Evolutionary conservation across 2,888 invertebrate genomes (phyloP), one percentile per base, ranked within the genome.

Genomic region (Campoplex nolae): DNA sequence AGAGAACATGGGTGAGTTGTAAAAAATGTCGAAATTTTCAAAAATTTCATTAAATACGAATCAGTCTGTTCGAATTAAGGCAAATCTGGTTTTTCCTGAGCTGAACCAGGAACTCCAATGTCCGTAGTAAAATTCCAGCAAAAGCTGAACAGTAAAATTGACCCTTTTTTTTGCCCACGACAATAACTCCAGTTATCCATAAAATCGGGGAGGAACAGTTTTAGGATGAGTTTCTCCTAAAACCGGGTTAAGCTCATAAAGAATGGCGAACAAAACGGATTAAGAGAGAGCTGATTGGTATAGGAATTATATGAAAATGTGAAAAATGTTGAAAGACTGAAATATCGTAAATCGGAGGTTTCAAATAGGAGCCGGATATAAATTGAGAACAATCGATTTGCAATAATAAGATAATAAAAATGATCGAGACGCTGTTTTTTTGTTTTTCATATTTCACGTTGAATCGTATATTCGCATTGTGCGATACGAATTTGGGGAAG

Each of bases 351-450:
- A 65, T 65, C 42, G 51, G 42, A 23, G 54, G 16, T 2, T 68
- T 45, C 45, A 9, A 45, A 9, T 38, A 18, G 65, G 28, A 62
- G n/a, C 16, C 62, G 62, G 42, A 56, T 75, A 58, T 56, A 23
- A 23, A 23, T 58, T 62, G 28, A 32, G 7, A 65, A 67, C 65
- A 51, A 77, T 67, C 76, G 65, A 48, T 54, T 23, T 28, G 65
- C 6, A 77, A 65, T 65, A n/a, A 48, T 48, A 18, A 65, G 48
- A 48, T 45, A 45, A 62, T 51, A 48, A 42, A 23, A 76, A 48
- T 68, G 54, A 78, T 54, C 11, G 48, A 38, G 35, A 51, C 1
- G 9, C 28, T 45, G 4, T 35, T 67, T 78, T 38, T 42, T 23
- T 38, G 38, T 54, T 51, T 3, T 6, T 13, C 7, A 62, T 18